phyloP scores from a whole-genome alignment of 2,888 invertebrate genomes.

The Operophtera brumata region DNA sequence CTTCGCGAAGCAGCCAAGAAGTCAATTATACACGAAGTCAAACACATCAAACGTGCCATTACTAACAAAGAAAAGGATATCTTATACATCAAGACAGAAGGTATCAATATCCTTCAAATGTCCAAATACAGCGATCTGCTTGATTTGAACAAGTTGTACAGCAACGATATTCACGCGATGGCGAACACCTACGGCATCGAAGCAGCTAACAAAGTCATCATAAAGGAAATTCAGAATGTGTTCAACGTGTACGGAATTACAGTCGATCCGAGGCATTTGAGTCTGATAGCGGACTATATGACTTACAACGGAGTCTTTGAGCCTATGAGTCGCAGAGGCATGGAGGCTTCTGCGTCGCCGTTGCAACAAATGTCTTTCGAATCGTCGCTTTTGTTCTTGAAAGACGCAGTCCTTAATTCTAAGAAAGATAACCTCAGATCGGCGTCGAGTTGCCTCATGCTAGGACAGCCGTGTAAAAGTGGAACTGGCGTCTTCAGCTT shows the following conservation, averaged over 20 bases:
- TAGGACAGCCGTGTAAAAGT: slow-evolving; percentile 89
- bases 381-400: slow-evolving; percentile 92
- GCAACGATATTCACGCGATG: slow-evolving; percentile 96
- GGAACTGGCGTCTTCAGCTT: slow-evolving; percentile 90
- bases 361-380: slow-evolving; percentile 99
- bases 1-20: slow-evolving; percentile 85
- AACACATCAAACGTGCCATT: slow-evolving; percentile 91
- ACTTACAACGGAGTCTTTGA: slow-evolving; percentile 94
- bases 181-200: slow-evolving; percentile 97
- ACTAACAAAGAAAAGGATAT: slow-evolving; percentile 84
- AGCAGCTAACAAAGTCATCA: slow-evolving; percentile 94
- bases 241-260: slow-evolving; percentile 98
- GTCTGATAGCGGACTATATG: slow-evolving; percentile 98
- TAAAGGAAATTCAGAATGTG: slow-evolving; percentile 96
- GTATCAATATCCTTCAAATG: slow-evolving; percentile 95
- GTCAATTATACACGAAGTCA: slow-evolving; percentile 89
- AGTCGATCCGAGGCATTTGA: slow-evolving; percentile 96
- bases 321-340: slow-evolving; percentile 94
- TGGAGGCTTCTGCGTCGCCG: slow-evolving; percentile 95
- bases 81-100: slow-evolving; percentile 93
- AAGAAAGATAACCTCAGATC: slow-evolving; percentile 88
- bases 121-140: slow-evolving; percentile 89
- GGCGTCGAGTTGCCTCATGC: slow-evolving; percentile 92
- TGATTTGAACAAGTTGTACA: slow-evolving; percentile 91
- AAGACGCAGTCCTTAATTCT: slow-evolving; percentile 86